A percentile compares a stretch with the other conserved stretches of the same genome.
Conservation (phyloP, 92 coral and sea anemone species). For the Palythoa grandis region DNA sequence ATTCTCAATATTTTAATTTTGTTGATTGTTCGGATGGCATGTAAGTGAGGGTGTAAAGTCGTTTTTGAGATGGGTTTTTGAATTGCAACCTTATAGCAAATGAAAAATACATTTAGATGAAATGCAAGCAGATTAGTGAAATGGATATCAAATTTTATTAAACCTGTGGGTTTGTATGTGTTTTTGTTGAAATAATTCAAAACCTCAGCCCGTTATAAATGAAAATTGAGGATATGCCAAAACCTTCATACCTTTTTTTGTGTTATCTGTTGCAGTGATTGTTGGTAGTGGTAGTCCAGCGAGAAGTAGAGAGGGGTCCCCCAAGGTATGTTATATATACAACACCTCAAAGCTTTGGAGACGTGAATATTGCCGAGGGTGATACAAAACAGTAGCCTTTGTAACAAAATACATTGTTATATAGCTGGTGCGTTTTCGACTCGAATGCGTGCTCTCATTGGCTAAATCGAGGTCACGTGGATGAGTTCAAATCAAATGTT, state of each 20-base stretch:
- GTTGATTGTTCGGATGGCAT: no score
- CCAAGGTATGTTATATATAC: slow-evolving; percentile 29
- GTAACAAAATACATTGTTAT: no score
- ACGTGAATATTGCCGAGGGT: background rate
- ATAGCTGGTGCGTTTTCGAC: no score
- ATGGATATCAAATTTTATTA: background rate
- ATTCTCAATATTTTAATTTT: no score
- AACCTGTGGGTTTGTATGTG: no score
- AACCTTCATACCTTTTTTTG: background rate
- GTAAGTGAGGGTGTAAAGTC: no score
- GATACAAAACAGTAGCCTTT: background rate
- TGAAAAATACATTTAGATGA: background rate
- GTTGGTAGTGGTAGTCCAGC: slow-evolving; percentile 25
- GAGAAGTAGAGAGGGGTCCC: slow-evolving; percentile 34
- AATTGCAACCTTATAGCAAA: background rate
- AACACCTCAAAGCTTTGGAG: background rate
- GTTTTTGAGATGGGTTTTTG: background rate
- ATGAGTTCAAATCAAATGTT: no score
- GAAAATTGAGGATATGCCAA: background rate
- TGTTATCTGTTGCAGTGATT: background rate
- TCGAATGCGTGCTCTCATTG: no score
- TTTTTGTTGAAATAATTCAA: no score
- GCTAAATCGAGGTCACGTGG: no score
- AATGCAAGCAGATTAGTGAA: background rate
- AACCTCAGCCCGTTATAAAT: background rate